Base-by-base conservation (phyloP, 1,140 invertebrate genomes). In the Philotrypesis tridentata region DNA sequence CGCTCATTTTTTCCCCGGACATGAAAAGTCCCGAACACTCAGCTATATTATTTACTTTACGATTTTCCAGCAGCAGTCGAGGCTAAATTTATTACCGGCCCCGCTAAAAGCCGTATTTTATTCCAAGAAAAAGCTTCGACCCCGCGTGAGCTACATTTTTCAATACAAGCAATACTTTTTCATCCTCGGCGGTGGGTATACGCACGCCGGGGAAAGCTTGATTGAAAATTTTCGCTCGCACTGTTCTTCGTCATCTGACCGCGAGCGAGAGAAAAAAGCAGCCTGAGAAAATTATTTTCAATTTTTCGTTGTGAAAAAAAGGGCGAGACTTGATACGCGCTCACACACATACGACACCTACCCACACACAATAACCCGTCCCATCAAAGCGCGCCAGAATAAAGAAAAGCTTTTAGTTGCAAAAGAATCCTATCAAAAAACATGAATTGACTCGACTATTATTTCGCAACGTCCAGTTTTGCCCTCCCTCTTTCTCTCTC, bases 31-130 rank as follows among this genome's bases (percentile, higher is more conserved):
- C 17, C 17, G 48, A 55, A 17, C 48, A n/a, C 48, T 55, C 48
- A 55, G 48, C 48, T 55, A n/a, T 55, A 48, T 71, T 79, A 79
- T 79, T 79, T 60, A 78, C 79, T 55, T 55, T 55, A 55, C 67
- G 82, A 84, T 82, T 82, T 82, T 79, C 82, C 43, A 71, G 70
- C 31, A 17, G 17, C 7, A 55, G 48, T 55, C 21, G 48, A 5
- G 48, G 48, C 48, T 55, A 55, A 55, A 55, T 55, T 55, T 55
- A 55, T 55, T 55, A 55, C 48, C 48, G 17, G 21, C 2, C n/a
- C 48, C 21, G 48, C 48, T 55, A 55, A 55, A 55, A 55, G 48
- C 48, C 48, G 48, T 55, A 55, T 55, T 55, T 55, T 55, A 55
- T 55, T 55, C 48, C 48, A 55, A 55, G 48, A 17, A 55, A n/a